A percentile compares a stretch with the other conserved stretches of the same genome.
Evolutionary conservation across 2,113 vertebrate species (phyloP).

Genomic region (Scolopax mira): DNA sequence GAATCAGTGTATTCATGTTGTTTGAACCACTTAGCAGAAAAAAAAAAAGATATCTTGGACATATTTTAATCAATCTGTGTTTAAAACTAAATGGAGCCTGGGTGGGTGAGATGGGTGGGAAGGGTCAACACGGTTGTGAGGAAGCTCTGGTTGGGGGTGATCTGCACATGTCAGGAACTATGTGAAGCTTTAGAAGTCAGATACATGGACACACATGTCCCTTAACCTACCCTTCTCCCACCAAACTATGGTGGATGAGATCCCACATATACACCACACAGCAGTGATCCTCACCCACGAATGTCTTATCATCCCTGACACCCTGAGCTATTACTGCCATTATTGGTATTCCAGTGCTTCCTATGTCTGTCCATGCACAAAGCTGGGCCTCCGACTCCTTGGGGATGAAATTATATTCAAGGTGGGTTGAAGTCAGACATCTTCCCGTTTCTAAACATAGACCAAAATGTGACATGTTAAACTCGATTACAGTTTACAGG

Average conservation of each 20-base stretch:
- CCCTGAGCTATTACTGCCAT: background rate
- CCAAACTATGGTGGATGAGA: fast-evolving
- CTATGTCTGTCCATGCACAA: background rate
- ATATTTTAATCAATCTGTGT: background rate
- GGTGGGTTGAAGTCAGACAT: background rate
- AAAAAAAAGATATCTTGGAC: background rate
- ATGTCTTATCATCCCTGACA: background rate
- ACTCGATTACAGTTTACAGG: background rate
- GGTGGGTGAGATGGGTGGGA: background rate
- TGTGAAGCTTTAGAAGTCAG: background rate
- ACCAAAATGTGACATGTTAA: background rate
- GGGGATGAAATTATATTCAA: background rate
- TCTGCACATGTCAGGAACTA: background rate
- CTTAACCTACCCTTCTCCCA: background rate
- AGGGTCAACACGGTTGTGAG: background rate
- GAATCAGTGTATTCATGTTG: background rate
- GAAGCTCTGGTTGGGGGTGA: background rate
- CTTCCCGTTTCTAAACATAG: background rate
- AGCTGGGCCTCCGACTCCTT: background rate
- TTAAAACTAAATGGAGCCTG: background rate
- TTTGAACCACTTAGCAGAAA: background rate
- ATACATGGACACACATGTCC: fast-evolving
- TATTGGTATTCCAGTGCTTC: background rate
- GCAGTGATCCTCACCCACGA: background rate
- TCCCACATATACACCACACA: background rate